Evolutionary conservation across 2,797 vertebrate genomes (phyloP), one percentile per base, ranked within the genome.

Genomic region (Notolepis coatsorum): DNA sequence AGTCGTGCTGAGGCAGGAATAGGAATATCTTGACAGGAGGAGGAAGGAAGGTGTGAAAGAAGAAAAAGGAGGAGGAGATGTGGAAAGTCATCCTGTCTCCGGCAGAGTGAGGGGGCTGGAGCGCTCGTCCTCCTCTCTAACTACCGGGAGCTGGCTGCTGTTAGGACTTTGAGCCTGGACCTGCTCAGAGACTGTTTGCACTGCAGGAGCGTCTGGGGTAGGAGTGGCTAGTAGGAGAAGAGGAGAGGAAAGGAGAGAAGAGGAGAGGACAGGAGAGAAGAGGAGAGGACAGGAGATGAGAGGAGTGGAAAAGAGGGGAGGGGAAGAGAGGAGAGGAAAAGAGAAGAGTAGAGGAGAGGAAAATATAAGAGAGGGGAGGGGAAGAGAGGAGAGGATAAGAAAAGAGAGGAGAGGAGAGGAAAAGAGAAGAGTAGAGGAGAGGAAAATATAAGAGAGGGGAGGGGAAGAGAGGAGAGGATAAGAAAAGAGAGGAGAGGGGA

Each of bases 151-250:
- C 42, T 90, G 90, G 80, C 72, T 88, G 70, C 72, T 78, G 73
- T 61, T 77, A 42, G 59, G 64, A 49, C 89, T 82, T 39, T 88
- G 79, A 71, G 84, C 67, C 72, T 93, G 93, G 27, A 93, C 82
- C 48, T 93, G 94, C 67, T 93, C 95, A 73, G 94, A 96, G 59
- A 95, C 89, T 23, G 94, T 91, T 45, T 88, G 91, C 2, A 96
- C 89, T 48, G 80, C 77, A 48, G 88, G 62, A 9, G 84, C 78
- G 73, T 94, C 94, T 15, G 91, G 70, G 28, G 81, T 73, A 41
- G 91, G 70, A 30, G 81, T 73, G 42, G 89, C 92, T 93, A 65
- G 79, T 64, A 17, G 65, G 12, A 79, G 5, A 38, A 49, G 51
- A 21, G 57, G 15, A 53, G 52, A 63, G 35, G 15, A 33, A n/a